Base-by-base conservation (phyloP, 1,140 invertebrate species). In the Marisa cornuarietis region DNA sequence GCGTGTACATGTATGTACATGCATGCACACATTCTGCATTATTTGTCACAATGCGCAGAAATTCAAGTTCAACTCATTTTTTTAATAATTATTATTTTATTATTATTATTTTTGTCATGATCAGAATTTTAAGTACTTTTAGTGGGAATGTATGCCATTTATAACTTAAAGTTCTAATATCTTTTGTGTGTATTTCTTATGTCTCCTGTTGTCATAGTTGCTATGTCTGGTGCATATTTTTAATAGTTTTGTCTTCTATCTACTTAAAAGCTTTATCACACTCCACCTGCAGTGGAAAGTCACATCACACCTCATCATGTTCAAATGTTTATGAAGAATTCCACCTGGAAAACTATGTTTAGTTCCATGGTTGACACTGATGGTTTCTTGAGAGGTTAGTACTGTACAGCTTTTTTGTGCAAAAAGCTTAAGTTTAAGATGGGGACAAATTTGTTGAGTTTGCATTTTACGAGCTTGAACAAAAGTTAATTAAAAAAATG, bases 201-300 rank as follows among this genome's bases (percentile, higher is more conserved):
- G 31, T 42, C 31, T 42, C 31, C 31, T 42, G 0, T 42, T 42
- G 31, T 42, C 31, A 42, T 6, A 3, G 22, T n/a, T 31, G 14
- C 16, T n/a, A 9, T 62, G 1, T 6, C 18, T 22, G 14, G 20
- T 20, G 51, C 14, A 51, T 26, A 51, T 1, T 18, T 51, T 42
- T 14, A 22, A 71, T 51, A 14, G 24, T 72, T 73, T 63, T 31
- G 58, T 51, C 20, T 76, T 74, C n/a, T 66, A 22, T 26, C 69
- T 65, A 11, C 71, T 31, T 76, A 81, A 2, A 72, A 87, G 86
- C 66, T 87, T 65, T 87, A 86, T 74, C 85, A 87, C 71, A 85
- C 83, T 9, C 86, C 86, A 13, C 86, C 86, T 10, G 76, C 76
- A 24, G 72, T 83, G 11, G 51, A 71, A 13, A 80, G 82, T 58